Base-by-base conservation (phyloP, 1,140 invertebrate species). In the Dreissena polymorpha region DNA sequence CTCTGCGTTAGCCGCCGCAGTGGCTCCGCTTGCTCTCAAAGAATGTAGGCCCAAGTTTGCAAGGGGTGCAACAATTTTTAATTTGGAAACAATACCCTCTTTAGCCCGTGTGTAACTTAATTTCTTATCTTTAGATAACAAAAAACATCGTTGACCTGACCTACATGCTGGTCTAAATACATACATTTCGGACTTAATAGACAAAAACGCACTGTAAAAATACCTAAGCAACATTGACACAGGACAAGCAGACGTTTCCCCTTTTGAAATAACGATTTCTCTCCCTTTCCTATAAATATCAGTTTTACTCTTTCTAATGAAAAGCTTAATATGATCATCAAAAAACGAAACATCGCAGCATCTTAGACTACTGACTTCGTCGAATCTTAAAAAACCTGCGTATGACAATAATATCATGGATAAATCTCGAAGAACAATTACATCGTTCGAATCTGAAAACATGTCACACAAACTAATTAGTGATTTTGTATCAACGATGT, bases 321-420 rank as follows among this genome's bases (percentile, higher is more conserved):
- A 53, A n/a, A 86, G 25, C 50, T 23, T 13, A 5, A 83, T 49
- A 60, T 69, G 65, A n/a, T 75, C 65, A 12, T 65, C 60, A 27
- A 76, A 49, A 27, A 86, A 67, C 0, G 1, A 16, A 27, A 86
- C 53, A 85, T 85, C 84, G 57, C n/a, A 60, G 57, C 84, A 67
- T 23, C n/a, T 51, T 65, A 82, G 65, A 16, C 71, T 14, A 67
- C 78, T 82, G n/a, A 85, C 14, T 49, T 86, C 85, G 60, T 84
- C 60, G 64, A 39, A 84, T 74, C 80, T 72, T 27, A 76, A 67
- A 84, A 84, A 84, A 39, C 64, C 84, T 0, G 84, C 65, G 68
- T 76, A 86, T 68, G 57, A 12, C 25, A 86, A 25, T 49, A 86
- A 39, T 21, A 86, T 84, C 85, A 86, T 84, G 23, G 70, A 16